Evolutionary conservation across 2,888 invertebrate genomes (phyloP).

Genomic region (Xanthia togata): DNA sequence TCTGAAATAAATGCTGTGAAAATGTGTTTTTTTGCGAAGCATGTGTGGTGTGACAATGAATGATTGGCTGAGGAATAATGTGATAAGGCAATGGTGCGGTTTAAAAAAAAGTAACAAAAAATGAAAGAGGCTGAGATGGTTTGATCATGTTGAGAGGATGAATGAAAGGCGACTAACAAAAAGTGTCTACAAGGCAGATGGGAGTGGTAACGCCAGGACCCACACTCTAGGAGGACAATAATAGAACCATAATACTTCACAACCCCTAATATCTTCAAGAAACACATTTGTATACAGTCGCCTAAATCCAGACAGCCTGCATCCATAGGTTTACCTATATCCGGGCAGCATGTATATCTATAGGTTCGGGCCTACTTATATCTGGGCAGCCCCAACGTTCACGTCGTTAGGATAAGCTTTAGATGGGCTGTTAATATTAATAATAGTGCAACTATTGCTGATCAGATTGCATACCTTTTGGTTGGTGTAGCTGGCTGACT

Average conservation of each 20-base stretch:
- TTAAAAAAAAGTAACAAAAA: background rate
- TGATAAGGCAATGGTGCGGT: background rate
- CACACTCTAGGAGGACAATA: background rate
- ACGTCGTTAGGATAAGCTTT: constrained; percentile 25
- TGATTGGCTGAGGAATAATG: background rate
- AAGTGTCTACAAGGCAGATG: background rate
- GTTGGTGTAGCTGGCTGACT: too few species aligned
- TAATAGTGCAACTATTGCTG: constrained; percentile 1
- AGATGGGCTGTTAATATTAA: constrained; percentile 16
- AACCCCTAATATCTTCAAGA: background rate
- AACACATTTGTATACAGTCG: background rate
- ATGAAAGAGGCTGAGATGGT: background rate
- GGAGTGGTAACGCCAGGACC: background rate
- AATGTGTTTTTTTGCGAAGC: background rate
- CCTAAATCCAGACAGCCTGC: background rate
- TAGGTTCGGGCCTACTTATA: background rate
- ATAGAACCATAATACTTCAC: background rate
- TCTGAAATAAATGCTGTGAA: background rate
- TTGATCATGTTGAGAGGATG: background rate
- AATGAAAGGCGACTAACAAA: background rate
- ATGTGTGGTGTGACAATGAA: background rate
- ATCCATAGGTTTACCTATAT: background rate
- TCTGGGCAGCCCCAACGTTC: background rate
- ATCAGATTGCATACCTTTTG: background rate
- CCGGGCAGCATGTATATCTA: too few species aligned